Base-by-base conservation (phyloP, 2,888 invertebrate genomes). In the Aphodius sticticus region DNA sequence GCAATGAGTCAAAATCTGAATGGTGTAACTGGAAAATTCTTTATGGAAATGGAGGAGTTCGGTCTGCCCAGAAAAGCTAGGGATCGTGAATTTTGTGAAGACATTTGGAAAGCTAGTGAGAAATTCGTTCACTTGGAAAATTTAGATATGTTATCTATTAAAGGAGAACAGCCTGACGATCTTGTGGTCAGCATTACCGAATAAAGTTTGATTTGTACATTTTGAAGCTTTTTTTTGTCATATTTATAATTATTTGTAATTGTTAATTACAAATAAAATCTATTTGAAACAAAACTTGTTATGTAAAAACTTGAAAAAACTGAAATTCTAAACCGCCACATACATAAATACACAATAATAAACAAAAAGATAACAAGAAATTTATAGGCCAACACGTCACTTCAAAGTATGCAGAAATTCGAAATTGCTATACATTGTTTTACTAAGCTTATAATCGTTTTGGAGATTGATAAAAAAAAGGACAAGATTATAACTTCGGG, bases 51-150 rank as follows among this genome's bases (percentile, higher is more conserved):
- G 16, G 77, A 79, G 86, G 94, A 95, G 86, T 90, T 91, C 76
- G 89, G 90, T 0, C 85, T 96, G 3, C 93, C 92, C 3, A 86
- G 89, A 0, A 91, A 92, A 0, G 94, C 92, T 0, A 91, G 92
- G 83, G 94, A 96, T 86, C 91, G 92, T 88, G 92, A 92, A 0
- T 93, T 93, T 82, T 96, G 95, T 1, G 94, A 93, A 84, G 95
- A 95, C 86, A 89, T 97, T 70, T 98, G 97, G 97, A 95, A 96
- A 86, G 90, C 95, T 76, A 95, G 96, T 14, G 94, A 95, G 84
- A 92, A 93, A 82, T 89, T 96, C 81, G 94, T 93, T 3, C 93
- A 95, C 82, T 89, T 96, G 95, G 95, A 0, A 86, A 96, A 53
- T 53, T 53, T 53, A 12, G 53, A 53, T 53, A 0, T 95, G 93